Conservation (phyloP, 1,140 invertebrate genomes). For the Cecropterus lyciades region DNA sequence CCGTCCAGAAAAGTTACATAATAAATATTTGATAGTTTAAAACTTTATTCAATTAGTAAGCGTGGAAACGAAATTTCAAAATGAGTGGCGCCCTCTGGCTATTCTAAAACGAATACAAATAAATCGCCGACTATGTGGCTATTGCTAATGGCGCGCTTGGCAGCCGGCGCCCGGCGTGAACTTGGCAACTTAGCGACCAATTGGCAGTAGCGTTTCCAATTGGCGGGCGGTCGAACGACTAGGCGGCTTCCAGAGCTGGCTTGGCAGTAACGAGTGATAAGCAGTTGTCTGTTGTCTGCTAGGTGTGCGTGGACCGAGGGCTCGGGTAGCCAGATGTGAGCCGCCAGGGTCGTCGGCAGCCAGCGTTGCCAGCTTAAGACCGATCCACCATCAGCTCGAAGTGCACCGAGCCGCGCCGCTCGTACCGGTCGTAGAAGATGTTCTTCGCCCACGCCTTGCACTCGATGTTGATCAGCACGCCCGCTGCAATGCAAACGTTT, state of each 20-base stretch:
- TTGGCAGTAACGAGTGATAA: slow-evolving; percentile 39
- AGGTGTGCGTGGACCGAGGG: slow-evolving; percentile 24
- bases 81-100: slow-evolving; percentile 73
- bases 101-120: slow-evolving; percentile 84
- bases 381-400: slow-evolving; percentile 97
- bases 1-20: slow-evolving; percentile 80
- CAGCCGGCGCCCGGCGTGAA: slow-evolving; percentile 55
- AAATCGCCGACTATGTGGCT: slow-evolving; percentile 78
- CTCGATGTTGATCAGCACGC: slow-evolving; percentile 97
- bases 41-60: slow-evolving; percentile 66
- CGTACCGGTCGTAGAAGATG: slow-evolving; percentile 94
- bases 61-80: slow-evolving; percentile 74
- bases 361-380: slow-evolving; percentile 52
- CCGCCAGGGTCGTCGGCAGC: slow-evolving; percentile 42
- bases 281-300: slow-evolving; percentile 19
- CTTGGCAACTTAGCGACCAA: slow-evolving; percentile 47
- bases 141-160: slow-evolving; percentile 70
- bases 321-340: slow-evolving; percentile 24
- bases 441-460: slow-evolving; percentile 98
- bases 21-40: slow-evolving; percentile 75
- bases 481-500: slow-evolving; percentile 84
- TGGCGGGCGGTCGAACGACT: slow-evolving; percentile 35
- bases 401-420: slow-evolving; percentile 96
- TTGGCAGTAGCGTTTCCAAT: slow-evolving; percentile 32
- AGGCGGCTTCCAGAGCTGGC: slow-evolving; percentile 38